Percentiles rank a stretch among this genome's conserved stretches.
Conservation (phyloP, 2,113 vertebrate genomes). For the Oncorhynchus masou region DNA sequence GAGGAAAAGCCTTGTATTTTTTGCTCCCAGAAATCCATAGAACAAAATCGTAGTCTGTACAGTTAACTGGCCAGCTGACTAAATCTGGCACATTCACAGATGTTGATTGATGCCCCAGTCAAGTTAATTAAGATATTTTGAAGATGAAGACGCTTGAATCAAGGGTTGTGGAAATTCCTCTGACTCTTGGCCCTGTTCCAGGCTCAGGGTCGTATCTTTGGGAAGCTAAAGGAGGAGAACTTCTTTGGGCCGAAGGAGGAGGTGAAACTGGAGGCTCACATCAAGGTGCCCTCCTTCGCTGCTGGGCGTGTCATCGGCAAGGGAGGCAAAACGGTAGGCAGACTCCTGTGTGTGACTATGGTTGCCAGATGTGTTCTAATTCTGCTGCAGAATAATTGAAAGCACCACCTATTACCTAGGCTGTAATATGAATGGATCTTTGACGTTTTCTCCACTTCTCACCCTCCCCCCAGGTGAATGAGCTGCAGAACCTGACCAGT, state of each 20-base stretch:
- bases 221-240: conserved; percentile 98
- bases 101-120: too few species aligned
- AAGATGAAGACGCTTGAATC: too few species aligned
- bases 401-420: neutral
- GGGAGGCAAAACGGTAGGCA: conserved; percentile 93
- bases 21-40: neutral
- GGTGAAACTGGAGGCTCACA: conserved; percentile 97
- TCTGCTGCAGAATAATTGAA: neutral
- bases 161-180: too few species aligned
- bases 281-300: conserved; percentile 96
- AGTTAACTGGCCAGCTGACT: too few species aligned
- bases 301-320: conserved; percentile 98
- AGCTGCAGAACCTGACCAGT: conserved; percentile 96
- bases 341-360: neutral
- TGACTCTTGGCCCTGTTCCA: conserved; percentile 44
- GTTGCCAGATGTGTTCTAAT: neutral
- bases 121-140: too few species aligned
- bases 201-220: conserved; percentile 94
- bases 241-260: conserved; percentile 99
- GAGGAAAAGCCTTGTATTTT: neutral
- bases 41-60: too few species aligned
- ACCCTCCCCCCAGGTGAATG: conserved; percentile 82
- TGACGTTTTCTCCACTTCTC: neutral
- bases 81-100: too few species aligned
- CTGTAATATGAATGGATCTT: neutral